Evolutionary conservation across 2,113 vertebrate genomes (phyloP), one percentile per base, ranked within the genome.

Genomic region (Nansenia antarctica): DNA sequence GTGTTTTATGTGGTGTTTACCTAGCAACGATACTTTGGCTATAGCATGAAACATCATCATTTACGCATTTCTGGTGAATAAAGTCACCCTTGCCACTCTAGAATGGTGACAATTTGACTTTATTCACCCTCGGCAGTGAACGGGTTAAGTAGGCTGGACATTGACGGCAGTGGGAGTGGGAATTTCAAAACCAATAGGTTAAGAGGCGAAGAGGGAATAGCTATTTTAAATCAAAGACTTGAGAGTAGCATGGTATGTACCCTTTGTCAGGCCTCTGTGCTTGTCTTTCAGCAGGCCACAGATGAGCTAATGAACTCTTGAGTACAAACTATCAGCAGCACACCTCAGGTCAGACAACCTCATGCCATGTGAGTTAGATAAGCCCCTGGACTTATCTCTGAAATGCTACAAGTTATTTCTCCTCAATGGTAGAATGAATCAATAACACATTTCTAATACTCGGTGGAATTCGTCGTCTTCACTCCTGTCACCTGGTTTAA

Each of bases 381-480:
- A 64, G 29, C 20, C 29, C 20, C n/a, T 26, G 20, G 22, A 52
- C 54, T 26, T 53, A 65, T 31, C 18, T 45, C 63, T 32, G 30
- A 15, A 26, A 45, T 7, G 24, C 45, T 34, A 45, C 1, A 7
- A 26, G 2, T 14, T 39, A 70, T 2, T 37, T 22, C 37, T 2
- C 6, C 26, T 14, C 58, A 69, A 49, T 9, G 15, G 24, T 20
- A 26, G 52, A 74, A 52, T 31, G 58, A 22, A 60, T 9, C 20
- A 55, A 20, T 31, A 66, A 57, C 64, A 71, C 11, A 32, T 34
- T 58, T 76, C 11, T 37, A 15, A 67, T 55, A 45, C 30, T 9
- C 9, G 0, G 24, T 47, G 26, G 29, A 32, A 49, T 20, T 31
- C 39, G 27, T 49, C 42, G 31, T 27, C n/a, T n/a, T 14, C 11